Evolutionary conservation across 1,140 invertebrate genomes (phyloP).

Genomic region (Anadara kagoshimensis): DNA sequence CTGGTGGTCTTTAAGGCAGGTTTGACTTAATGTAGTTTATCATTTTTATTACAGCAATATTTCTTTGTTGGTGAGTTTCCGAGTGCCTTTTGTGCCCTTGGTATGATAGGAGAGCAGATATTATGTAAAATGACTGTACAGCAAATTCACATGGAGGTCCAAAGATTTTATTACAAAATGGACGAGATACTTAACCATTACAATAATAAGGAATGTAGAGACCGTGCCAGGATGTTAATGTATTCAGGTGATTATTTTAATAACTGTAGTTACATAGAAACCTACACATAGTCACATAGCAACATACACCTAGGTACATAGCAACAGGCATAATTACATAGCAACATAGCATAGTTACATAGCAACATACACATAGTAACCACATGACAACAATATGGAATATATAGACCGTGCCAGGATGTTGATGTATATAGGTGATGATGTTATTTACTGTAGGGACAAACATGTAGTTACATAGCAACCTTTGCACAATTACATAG

Average conservation of each 20-base stretch:
- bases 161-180: constrained; percentile 29
- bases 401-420: constrained; percentile 6
- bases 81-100: constrained; percentile 27
- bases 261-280: no score
- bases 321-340: no score
- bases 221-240: constrained; percentile 12
- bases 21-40: no score
- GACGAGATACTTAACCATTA: constrained; percentile 32
- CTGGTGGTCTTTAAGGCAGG: no score
- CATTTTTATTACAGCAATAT: constrained; percentile 25
- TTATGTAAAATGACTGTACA: constrained; percentile 3
- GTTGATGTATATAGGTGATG: constrained; percentile 23
- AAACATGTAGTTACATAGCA: no score
- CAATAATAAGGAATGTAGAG: constrained; percentile 13
- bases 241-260: constrained; percentile 19
- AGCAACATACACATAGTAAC: no score
- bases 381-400: constrained; percentile 21
- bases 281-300: no score
- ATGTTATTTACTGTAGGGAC: no score
- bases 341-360: no score
- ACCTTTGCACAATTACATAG: no score
- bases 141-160: constrained; percentile 16
- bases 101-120: constrained; percentile 16
- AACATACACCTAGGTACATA: no score
- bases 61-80: constrained; percentile 30